Base-by-base conservation (phyloP, 1,140 invertebrate genomes). In the Anthonomus grandis region DNA sequence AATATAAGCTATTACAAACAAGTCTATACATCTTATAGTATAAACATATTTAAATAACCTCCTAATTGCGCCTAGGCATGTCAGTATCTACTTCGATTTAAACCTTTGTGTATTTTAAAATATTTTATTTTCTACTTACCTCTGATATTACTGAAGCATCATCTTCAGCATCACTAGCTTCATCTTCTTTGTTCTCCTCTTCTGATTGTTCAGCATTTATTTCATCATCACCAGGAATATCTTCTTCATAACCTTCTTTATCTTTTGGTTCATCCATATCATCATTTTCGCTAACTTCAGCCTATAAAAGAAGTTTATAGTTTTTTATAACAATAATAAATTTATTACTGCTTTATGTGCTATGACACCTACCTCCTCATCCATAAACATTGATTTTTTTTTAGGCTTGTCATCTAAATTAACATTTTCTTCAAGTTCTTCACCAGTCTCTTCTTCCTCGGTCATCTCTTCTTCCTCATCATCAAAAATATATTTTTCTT, bases 241-340 rank as follows among this genome's bases (percentile, higher is more conserved):
- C 62, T 4, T 73, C 67, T 45, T 70, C 17, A 1, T 6, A 6
- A 4, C 8, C 5, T n/a, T 41, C 68, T 31, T 76, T 72, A 21
- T 70, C 77, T 47, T 72, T 74, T 44, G 76, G 71, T 10, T 2
- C 24, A 54, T 76, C 73, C 52, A 74, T 64, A 27, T 76, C 70
- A 49, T 1, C n/a, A n/a, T n/a, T n/a, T 15, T 48, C 46, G 36
- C 60, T 60, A 61, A 62, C 64, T 34, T 67, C 67, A 42, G 63
- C 67, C 58, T 67, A 46, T 6, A 24, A 6, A 21, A 21, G 45
- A 49, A 37, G 37, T 51, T 36, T 44, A 17, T 44, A 36, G 21
- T 31, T 37, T 38, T 23, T 27, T 37, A 17, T 13, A 12, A 1
- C 15, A 41, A 42, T 58, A 51, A 51, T 18, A 2, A 1, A n/a